phyloP scores from a whole-genome alignment of 1,140 invertebrate genomes.

The Calephelis virginiensis region DNA sequence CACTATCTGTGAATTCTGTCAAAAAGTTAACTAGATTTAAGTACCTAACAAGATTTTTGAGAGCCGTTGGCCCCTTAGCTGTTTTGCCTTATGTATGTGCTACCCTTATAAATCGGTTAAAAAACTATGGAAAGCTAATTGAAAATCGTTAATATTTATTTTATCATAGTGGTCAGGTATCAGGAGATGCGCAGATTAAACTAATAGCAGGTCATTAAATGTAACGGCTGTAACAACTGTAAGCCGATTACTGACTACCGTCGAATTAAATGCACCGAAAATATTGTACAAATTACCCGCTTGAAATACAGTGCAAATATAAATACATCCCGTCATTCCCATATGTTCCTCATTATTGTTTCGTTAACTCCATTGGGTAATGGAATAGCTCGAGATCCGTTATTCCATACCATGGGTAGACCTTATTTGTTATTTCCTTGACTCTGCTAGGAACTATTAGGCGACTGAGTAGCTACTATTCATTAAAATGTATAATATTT shows the following conservation, averaged over 20 bases:
- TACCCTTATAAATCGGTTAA: neutral
- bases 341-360: neutral
- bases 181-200: conserved; percentile 23
- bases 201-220: conserved; percentile 31
- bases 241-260: conserved; percentile 23
- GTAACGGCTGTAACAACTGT: conserved; percentile 22
- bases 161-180: neutral
- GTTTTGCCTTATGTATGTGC: too few species aligned
- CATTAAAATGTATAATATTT: too few species aligned
- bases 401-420: too few species aligned
- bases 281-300: conserved; percentile 1
- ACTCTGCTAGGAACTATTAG: too few species aligned
- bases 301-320: neutral
- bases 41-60: too few species aligned
- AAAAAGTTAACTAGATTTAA: too few species aligned
- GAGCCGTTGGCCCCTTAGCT: too few species aligned
- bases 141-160: conserved; percentile 3
- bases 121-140: neutral
- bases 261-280: conserved; percentile 1
- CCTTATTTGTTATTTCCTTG: too few species aligned
- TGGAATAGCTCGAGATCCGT: too few species aligned
- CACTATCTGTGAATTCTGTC: too few species aligned
- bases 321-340: neutral
- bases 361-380: neutral
- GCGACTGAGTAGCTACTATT: too few species aligned